Evolutionary conservation across 2,113 vertebrate species (phyloP), one percentile per base, ranked within the genome.

Genomic region (Vicugna pacos): DNA sequence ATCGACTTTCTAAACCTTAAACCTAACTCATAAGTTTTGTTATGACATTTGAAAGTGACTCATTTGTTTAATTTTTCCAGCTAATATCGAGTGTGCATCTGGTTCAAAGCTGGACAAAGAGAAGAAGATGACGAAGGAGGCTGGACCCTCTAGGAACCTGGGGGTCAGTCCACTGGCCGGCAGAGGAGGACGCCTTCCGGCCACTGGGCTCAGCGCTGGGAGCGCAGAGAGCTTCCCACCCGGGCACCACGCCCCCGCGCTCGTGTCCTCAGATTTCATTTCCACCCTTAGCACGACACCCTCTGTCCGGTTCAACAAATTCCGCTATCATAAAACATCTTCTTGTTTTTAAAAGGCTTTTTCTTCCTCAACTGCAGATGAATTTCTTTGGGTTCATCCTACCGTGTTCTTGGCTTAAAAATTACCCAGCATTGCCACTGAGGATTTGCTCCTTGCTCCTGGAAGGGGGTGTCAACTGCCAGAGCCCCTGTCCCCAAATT

Each of bases 231-330:
- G 9, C 46, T 26, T 16, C 2, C 3, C 15, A 48, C 19, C 60
- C 79, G 13, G 1, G 4, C 2, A 3, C 4, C 12, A 15, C 9
- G 6, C 42, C 3, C 6, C 2, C 4, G 0, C 1, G 48, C 42
- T 58, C 73, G 30, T 9, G 2, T 56, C 38, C 81, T 50, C 52
- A 75, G 10, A 50, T 30, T 48, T 65, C 75, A 54, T 72, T 65
- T 94, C 56, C 12, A 38, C 28, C 2, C 22, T 2, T 10, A 38
- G 88, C 42, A 35, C 38, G 24, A 58, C 7, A 76, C 42, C 19
- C 2, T 46, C n/a, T 60, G 65, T 77, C 52, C 28, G 50, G 16
- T 32, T 64, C 30, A 38, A 32, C 30, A 56, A 73, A 26, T 62
- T 52, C 22, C 3, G 32, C 19, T 10, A 38, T 70, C 28, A 48